Base-by-base conservation (phyloP, 2,113 vertebrate species). In the Cebus imitator region DNA sequence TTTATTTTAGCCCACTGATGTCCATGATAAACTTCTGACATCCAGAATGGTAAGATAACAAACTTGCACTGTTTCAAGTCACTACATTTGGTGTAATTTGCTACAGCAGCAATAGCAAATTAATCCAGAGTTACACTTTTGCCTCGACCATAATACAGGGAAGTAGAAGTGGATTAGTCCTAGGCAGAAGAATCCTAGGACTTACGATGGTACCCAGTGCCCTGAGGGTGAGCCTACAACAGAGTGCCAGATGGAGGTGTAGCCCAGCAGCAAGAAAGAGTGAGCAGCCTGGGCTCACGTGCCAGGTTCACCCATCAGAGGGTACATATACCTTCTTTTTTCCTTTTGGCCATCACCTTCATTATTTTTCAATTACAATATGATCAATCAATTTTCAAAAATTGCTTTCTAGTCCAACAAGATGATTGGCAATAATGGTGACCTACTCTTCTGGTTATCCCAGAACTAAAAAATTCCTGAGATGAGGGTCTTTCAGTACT, bases 221-320 rank as follows among this genome's bases (percentile, higher is more conserved):
- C 3, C n/a, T 58, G 3, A 76, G 30, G 8, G 30, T 37, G 58
- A 70, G 1, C 13, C 35, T 72, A 18, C 1, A 50, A 3, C 7
- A 13, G 20, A 23, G 25, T 12, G 0, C 5, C 1, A 32, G 35
- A 4, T 6, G 4, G 27, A 50, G 35, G 10, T 1, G 4, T 1
- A 66, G 32, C 6, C 8, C 1, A 32, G 1, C 10, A 2, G 45
- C 48, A 52, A 27, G 35, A 17, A 25, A 14, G 2, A 3, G 8
- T 3, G 21, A 12, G 3, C 5, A 13, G 48, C 30, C 1, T 4
- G 3, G 25, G 40, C 14, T 37, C 0, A 6, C 45, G 25, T 45
- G 10, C 30, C 48, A 37, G 27, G 21, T 32, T 78, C 21, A 45
- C 23, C 16, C 23, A 5, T 10, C 14, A 30, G 13, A 72, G 52